phyloP scores from a whole-genome alignment of 2,113 vertebrate genomes.

The Neogobius melanostomus region DNA sequence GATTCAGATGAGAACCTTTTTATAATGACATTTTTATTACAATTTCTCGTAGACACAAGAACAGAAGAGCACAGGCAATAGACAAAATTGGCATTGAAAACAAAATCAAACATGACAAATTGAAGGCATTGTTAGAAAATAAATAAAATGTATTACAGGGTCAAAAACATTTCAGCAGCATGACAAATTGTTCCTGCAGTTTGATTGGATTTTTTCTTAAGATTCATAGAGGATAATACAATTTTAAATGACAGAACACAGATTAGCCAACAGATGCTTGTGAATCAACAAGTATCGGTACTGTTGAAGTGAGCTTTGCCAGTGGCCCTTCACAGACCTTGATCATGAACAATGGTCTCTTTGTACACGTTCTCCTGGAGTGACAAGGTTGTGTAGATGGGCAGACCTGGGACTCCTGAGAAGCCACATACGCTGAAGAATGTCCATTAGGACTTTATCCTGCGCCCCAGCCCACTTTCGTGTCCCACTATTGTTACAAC shows the following conservation, averaged over 20 bases:
- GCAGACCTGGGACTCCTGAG: conserved; percentile 54
- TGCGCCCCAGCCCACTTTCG: conserved; percentile 63
- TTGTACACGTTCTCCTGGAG: conserved; percentile 60
- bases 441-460: conserved; percentile 61
- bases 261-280: conserved; percentile 1
- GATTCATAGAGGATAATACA: too few species aligned
- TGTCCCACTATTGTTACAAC: conserved; percentile 65
- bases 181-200: too few species aligned
- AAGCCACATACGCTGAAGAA: conserved; percentile 42
- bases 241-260: background rate
- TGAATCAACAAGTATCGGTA: conserved; percentile 3
- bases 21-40: too few species aligned
- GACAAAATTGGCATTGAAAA: too few species aligned
- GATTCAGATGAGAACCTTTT: too few species aligned
- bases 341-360: conserved; percentile 63
- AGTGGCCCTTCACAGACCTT: conserved; percentile 35
- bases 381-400: conserved; percentile 65
- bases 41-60: too few species aligned
- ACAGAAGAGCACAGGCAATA: too few species aligned
- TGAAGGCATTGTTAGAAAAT: too few species aligned
- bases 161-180: too few species aligned
- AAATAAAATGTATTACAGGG: too few species aligned
- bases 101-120: too few species aligned
- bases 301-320: conserved; percentile 18
- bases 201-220: too few species aligned